Evolutionary conservation across 2,888 invertebrate genomes (phyloP).

Genomic region (Cerceris ruficornis): DNA sequence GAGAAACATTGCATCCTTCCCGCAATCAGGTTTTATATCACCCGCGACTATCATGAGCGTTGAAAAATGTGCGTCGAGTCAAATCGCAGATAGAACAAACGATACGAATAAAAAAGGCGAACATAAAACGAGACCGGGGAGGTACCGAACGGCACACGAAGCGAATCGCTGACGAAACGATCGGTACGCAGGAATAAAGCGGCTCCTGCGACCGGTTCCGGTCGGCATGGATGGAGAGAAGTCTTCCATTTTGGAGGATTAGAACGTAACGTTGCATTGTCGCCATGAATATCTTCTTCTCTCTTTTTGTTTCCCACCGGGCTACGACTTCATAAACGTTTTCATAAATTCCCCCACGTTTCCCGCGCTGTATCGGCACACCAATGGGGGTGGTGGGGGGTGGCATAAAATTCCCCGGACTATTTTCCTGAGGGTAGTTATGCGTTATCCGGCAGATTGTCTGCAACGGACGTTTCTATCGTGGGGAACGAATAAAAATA

Average conservation of each 20-base stretch:
- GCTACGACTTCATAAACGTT: constrained; percentile 66
- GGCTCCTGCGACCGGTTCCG: background rate
- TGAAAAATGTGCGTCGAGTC: constrained; percentile 8
- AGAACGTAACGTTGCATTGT: constrained; percentile 52
- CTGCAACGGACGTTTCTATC: constrained; percentile 62
- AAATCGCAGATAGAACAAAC: constrained; percentile 9
- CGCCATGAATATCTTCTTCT: constrained; percentile 50
- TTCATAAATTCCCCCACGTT: constrained; percentile 61
- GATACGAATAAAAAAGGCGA: background rate
- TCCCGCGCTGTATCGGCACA: constrained; percentile 12
- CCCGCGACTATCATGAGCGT: constrained; percentile 3
- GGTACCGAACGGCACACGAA: constrained; percentile 13
- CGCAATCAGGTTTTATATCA: constrained; percentile 23
- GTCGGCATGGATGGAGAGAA: constrained; percentile 8
- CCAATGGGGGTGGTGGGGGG: background rate
- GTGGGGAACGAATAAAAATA: constrained; percentile 63
- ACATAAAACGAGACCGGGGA: background rate
- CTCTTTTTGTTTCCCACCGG: constrained; percentile 2
- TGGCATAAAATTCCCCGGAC: constrained; percentile 56
- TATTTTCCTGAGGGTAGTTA: constrained; percentile 63
- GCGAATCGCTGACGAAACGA: constrained; percentile 56
- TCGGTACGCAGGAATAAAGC: constrained; percentile 33
- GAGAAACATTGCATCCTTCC: constrained; percentile 9
- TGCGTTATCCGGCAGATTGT: constrained; percentile 67
- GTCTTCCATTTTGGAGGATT: constrained; percentile 56